Conservation (phyloP, 2,113 vertebrate genomes). For the Heliornis fulica region DNA sequence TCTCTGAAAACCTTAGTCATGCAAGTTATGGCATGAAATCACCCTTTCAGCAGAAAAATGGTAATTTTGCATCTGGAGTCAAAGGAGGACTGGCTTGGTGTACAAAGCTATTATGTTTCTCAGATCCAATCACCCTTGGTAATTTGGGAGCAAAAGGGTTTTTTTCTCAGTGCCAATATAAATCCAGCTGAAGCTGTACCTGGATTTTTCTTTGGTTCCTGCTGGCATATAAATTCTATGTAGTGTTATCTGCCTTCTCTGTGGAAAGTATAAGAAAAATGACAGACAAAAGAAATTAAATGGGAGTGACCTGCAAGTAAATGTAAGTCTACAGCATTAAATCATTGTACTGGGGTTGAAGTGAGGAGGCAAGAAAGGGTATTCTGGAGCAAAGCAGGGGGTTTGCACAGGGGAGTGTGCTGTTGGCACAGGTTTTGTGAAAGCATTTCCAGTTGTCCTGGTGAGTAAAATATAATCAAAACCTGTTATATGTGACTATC, state of each 20-base stretch:
- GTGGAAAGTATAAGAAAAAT: background rate
- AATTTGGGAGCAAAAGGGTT: slow-evolving; percentile 3
- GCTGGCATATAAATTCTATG: rapidly evolving
- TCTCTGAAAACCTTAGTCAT: slow-evolving; percentile 68
- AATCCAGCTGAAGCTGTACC: background rate
- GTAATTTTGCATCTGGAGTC: slow-evolving; percentile 63
- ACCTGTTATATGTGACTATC: background rate
- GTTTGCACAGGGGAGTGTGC: background rate
- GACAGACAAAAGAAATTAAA: background rate
- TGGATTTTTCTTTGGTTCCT: background rate
- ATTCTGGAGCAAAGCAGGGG: background rate
- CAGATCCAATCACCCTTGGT: slow-evolving; percentile 37
- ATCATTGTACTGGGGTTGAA: background rate
- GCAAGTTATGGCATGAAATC: slow-evolving; percentile 67
- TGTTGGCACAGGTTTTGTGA: background rate
- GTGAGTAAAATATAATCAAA: background rate
- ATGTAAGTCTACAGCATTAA: background rate
- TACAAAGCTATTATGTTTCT: slow-evolving; percentile 51
- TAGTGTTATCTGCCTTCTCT: background rate
- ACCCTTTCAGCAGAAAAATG: slow-evolving; percentile 67
- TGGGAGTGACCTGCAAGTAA: background rate
- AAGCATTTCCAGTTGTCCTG: background rate
- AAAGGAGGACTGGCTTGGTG: slow-evolving; percentile 43
- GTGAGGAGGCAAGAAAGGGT: background rate
- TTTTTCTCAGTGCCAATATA: background rate